These are phyloP conservation scores for Euproctis similis DNA, from an alignment of 2,888 invertebrate genomes.

Conservation along the genomic window DNA sequence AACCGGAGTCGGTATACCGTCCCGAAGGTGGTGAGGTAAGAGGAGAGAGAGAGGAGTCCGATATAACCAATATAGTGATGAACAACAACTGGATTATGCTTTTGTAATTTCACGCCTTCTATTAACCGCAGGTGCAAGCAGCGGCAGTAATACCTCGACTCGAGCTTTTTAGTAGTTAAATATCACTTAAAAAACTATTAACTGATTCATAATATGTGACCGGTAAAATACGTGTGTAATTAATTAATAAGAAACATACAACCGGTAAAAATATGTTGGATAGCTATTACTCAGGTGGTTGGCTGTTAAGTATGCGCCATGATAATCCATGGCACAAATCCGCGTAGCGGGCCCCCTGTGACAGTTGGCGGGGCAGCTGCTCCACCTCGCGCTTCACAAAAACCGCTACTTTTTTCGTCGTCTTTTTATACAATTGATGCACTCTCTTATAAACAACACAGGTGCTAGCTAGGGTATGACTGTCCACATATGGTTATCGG, in stretches of 20 bases:
- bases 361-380: slow-evolving; percentile 72
- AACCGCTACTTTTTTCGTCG: slow-evolving; percentile 68
- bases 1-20: too few species aligned
- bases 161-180: too few species aligned
- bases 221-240: slow-evolving; percentile 8
- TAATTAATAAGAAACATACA: slow-evolving; percentile 17
- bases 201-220: too few species aligned
- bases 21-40: too few species aligned
- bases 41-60: too few species aligned
- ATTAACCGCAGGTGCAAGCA: too few species aligned
- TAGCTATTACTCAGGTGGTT: slow-evolving; percentile 42
- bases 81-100: too few species aligned
- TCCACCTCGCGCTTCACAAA: slow-evolving; percentile 66
- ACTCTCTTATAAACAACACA: slow-evolving; percentile 75
- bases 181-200: too few species aligned
- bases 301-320: slow-evolving; percentile 49
- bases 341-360: slow-evolving; percentile 50
- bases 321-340: slow-evolving; percentile 58
- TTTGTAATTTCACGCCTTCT: too few species aligned
- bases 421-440: slow-evolving; percentile 66
- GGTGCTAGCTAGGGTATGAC: slow-evolving; percentile 69
- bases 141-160: too few species aligned
- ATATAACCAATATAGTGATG: too few species aligned
- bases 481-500: slow-evolving; percentile 70
- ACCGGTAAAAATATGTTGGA: slow-evolving; percentile 22